These are phyloP conservation scores for Penaeus vannamei DNA, from an alignment of 1,140 invertebrate species.

Conservation along the genomic window DNA sequence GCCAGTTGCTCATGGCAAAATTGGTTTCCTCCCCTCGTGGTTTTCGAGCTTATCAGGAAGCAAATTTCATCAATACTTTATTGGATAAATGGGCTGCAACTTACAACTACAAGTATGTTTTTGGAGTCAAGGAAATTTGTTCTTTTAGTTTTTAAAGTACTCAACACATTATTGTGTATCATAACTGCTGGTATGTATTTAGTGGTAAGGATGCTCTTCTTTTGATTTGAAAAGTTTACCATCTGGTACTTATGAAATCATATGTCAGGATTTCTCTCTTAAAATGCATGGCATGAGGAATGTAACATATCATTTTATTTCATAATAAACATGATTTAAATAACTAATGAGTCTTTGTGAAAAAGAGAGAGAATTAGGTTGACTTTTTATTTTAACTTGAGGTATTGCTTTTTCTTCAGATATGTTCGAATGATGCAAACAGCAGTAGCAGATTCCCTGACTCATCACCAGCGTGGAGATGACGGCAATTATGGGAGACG, in stretches of 20 bases:
- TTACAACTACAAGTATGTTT: constrained; percentile 80
- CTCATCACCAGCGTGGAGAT: constrained; percentile 85
- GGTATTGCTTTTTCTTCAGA: constrained; percentile 70
- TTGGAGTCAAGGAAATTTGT: not conserved
- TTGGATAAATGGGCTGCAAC: constrained; percentile 83
- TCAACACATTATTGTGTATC: constrained; percentile 2
- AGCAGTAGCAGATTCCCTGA: constrained; percentile 88
- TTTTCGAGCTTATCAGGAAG: constrained; percentile 79
- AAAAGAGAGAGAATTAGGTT: constrained; percentile 29
- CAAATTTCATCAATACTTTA: constrained; percentile 81
- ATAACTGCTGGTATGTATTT: not conserved
- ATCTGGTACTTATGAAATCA: not conserved
- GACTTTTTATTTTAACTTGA: no score
- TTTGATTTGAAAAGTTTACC: not conserved
- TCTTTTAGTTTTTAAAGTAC: not conserved
- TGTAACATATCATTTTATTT: no score
- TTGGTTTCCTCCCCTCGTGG: constrained; percentile 84
- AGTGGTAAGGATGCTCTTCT: not conserved
- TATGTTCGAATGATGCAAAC: constrained; percentile 93
- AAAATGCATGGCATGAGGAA: not conserved
- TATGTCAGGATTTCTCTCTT: not conserved
- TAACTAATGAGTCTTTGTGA: constrained; percentile 12
- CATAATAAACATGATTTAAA: constrained; percentile 7
- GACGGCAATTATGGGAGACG: constrained; percentile 79
- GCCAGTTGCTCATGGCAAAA: constrained; percentile 85